phyloP scores from a whole-genome alignment of 2,113 vertebrate species.

The Megaceryle maxima region DNA sequence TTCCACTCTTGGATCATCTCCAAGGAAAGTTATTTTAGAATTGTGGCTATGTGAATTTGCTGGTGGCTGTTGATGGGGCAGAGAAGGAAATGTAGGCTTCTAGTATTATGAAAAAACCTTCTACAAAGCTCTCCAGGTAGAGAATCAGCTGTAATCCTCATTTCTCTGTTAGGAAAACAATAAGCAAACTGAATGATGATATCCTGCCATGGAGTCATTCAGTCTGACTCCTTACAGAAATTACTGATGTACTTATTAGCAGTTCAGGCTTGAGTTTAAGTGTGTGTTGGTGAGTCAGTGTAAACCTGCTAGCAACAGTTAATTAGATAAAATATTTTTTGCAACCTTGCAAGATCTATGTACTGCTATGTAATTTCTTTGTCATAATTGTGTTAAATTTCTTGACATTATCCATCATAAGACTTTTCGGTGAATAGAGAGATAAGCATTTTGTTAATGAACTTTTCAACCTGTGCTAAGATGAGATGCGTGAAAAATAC shows the following conservation, averaged over 20 bases:
- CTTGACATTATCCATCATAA: not conserved
- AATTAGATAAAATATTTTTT: conserved; percentile 30
- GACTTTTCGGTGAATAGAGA: not conserved
- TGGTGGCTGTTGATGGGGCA: not conserved
- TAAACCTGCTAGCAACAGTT: conserved; percentile 10
- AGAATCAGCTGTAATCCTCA: not conserved
- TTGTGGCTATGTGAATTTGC: not conserved
- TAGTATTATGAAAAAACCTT: not conserved
- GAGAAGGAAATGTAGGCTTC: not conserved
- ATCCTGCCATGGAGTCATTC: not conserved
- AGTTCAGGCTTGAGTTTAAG: not conserved
- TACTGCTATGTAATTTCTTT: not conserved
- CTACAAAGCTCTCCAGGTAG: not conserved
- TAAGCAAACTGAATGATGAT: not conserved
- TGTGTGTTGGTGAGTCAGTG: not conserved
- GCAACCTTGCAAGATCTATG: not conserved
- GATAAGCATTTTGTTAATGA: not conserved
- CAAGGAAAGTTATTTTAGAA: not conserved
- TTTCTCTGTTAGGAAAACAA: not conserved
- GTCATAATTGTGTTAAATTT: conserved; percentile 30
- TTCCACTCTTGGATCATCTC: not conserved
- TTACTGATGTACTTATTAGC: not conserved
- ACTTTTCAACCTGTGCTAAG: conserved; percentile 29
- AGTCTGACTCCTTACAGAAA: not conserved
- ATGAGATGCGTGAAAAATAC: not conserved